Evolutionary conservation across 2,797 vertebrate species (phyloP), one percentile per base, ranked within the genome.

Genomic region (Limosa lapponica): DNA sequence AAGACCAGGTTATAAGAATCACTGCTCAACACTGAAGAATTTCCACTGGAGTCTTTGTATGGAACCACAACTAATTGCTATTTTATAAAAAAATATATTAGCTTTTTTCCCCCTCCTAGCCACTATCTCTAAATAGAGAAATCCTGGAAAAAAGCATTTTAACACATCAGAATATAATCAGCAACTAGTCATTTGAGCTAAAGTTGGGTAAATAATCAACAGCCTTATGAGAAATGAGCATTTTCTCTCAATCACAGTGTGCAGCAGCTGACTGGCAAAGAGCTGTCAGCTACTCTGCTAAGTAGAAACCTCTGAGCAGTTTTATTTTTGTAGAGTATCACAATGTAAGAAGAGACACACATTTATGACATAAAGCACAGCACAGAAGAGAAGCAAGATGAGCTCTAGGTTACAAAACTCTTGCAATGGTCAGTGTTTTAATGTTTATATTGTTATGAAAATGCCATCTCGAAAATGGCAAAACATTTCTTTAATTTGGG

Each of bases 121-220:
- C 57, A 46, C 28, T 41, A 36, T 28, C 57, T 84, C n/a, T 51
- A 74, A 90, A 44, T 19, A 66, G 23, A 90, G 43, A 92, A 84
- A 70, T 54, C n/a, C 52, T 77, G 37, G 16, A 19, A 85, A 87
- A 93, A 89, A 71, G 4, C 25, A 67, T 52, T 75, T 82, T 70
- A 62, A 58, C 13, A 52, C 30, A 46, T 52, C 71, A 41, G 25
- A 94, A 89, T 71, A 75, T 66, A 92, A 87, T 69, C 43, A 84
- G 28, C 17, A 86, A 14, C 27, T 23, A 58, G 41, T 37, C 22
- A 81, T 54, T 75, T 84, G 72, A 92, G 54, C 30, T 81, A 22
- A 71, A 93, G 43, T 59, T 89, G 70, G 65, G 66, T n/a, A 52
- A 89, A 92, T 82, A 82, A 91, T 90, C 48, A 95, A 90, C 30